These are phyloP conservation scores for Bembecia ichneumoniformis DNA, from an alignment of 2,888 invertebrate genomes.

Conservation along the genomic window DNA sequence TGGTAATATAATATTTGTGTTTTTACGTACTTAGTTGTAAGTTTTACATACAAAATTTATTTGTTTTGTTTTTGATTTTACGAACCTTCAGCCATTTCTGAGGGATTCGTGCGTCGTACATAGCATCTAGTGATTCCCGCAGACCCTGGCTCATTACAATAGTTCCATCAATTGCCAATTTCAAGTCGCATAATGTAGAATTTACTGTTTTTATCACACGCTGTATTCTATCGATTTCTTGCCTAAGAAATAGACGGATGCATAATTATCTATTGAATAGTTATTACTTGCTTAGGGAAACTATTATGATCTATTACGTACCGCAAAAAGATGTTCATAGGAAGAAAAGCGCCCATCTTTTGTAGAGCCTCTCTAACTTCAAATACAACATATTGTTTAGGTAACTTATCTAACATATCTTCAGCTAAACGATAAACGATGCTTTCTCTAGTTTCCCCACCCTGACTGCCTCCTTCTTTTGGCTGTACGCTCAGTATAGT, in stretches of 20 bases:
- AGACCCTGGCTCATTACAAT: constrained; percentile 96
- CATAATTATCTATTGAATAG: neutral
- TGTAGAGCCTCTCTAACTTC: constrained; percentile 91
- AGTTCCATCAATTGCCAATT: constrained; percentile 96
- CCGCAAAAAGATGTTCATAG: constrained; percentile 95
- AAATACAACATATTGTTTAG: constrained; percentile 88
- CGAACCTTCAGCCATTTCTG: constrained; percentile 89
- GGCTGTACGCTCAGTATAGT: constrained; percentile 97
- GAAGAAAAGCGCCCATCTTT: constrained; percentile 92
- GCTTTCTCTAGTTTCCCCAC: constrained; percentile 93
- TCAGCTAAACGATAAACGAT: constrained; percentile 93
- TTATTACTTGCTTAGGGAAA: neutral
- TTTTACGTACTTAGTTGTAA: no score
- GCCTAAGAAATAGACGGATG: constrained; percentile 46
- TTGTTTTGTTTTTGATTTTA: neutral
- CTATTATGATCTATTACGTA: constrained; percentile 20
- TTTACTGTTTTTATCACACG: constrained; percentile 85
- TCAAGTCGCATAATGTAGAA: constrained; percentile 87
- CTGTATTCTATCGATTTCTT: constrained; percentile 88
- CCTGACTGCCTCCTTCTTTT: constrained; percentile 91
- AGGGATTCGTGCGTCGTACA: constrained; percentile 97
- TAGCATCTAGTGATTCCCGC: constrained; percentile 90
- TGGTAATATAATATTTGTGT: no score
- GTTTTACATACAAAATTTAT: no score
- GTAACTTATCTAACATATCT: constrained; percentile 87